A percentile compares a stretch with the other conserved stretches of the same genome.
Evolutionary conservation across 1,140 invertebrate genomes (phyloP).

Genomic region (Schlechtendalia chinensis): DNA sequence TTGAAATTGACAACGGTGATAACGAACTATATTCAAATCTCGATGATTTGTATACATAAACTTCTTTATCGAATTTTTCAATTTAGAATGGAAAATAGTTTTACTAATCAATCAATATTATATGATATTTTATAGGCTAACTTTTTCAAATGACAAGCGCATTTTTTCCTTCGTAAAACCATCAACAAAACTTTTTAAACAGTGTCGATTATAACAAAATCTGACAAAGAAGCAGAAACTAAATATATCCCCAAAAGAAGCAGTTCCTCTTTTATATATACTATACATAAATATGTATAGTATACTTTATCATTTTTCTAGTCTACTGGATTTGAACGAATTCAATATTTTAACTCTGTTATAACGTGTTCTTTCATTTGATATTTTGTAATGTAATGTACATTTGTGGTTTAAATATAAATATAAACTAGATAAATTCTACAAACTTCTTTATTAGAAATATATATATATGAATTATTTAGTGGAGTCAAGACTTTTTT

Average conservation of each 20-base stretch:
- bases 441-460: too few relatives aligned
- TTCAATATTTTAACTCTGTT: not conserved
- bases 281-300: not conserved
- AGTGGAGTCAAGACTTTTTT: too few relatives aligned
- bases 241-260: not conserved
- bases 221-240: not conserved
- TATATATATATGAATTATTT: too few relatives aligned
- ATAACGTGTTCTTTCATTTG: not conserved
- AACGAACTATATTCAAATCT: too few relatives aligned
- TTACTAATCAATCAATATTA: not conserved
- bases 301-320: constrained; percentile 13
- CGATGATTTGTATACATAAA: too few relatives aligned
- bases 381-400: not conserved
- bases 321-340: not conserved
- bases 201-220: not conserved
- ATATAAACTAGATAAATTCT: too few relatives aligned
- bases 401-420: too few relatives aligned
- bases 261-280: not conserved
- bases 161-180: not conserved
- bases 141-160: not conserved
- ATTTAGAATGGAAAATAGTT: not conserved
- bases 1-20: too few relatives aligned
- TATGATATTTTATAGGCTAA: not conserved
- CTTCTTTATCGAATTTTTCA: too few relatives aligned
- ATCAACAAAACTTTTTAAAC: constrained; percentile 7